Evolutionary conservation across 2,888 invertebrate species (phyloP), one percentile per base, ranked within the genome.

Genomic region (Pyrrhia umbra): DNA sequence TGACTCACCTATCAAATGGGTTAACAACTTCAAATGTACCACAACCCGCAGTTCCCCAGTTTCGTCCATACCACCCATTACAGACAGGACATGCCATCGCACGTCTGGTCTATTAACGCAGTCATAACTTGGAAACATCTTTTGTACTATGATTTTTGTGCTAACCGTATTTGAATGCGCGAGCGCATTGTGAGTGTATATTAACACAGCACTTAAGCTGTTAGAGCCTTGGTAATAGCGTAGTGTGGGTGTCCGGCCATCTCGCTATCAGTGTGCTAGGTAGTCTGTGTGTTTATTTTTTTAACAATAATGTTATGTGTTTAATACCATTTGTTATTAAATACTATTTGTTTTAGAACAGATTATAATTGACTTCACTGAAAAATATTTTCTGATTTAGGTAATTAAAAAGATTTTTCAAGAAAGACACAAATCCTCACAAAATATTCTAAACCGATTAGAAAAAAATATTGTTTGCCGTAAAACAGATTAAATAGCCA

Each of bases 121-220:
- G 72, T 77, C 79, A 82, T 89, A 88, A 85, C 85, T 86, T 80
- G 77, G 66, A 82, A 83, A 80, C 75, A 80, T 85, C 88, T 84
- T 89, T 90, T 91, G 90, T 92, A 81, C 82, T 70, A 80, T 70
- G 71, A 84, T 80, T 80, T 80, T 80, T 85, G 85, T 85, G 89
- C 88, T 89, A 90, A 89, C 88, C 82, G 87, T 84, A 82, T 77
- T 79, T 81, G 84, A 85, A 85, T 87, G 86, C 84, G 79, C 79
- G 55, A 20, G 72, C 79, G 81, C 84, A 85, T 85, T 88, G 86
- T 87, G 84, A 69, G 71, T 66, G 62, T 71, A 77, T 88, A 87
- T 92, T 92, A 92, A 88, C 92, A 87, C 81, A 83, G 88, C 92
- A 90, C 91, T 92, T 90, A 91, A 91, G 79, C 81, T 88, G 88